Evolutionary conservation across 1,140 invertebrate species (phyloP), one percentile per base, ranked within the genome.

Genomic region (Trachelipus rathkii): DNA sequence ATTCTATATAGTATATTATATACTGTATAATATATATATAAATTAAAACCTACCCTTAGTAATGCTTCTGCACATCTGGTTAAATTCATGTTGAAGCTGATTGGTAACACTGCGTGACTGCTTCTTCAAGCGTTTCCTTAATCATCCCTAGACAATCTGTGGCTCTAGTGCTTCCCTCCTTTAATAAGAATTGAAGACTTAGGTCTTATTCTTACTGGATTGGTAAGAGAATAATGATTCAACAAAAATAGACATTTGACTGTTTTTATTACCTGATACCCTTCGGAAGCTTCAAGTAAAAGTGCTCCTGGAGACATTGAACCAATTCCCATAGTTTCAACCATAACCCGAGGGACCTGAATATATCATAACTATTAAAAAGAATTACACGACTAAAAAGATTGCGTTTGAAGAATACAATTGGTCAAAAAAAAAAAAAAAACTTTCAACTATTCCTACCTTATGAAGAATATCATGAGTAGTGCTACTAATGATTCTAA

Each of bases 271-370:
- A 77, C 80, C 77, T 81, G 87, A 86, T 93, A 98, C 83, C 97
- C 94, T 84, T 93, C 94, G 0, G 92, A 94, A 0, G 96, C 95
- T 86, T 97, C 95, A 72, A 95, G 87, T 11, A 98, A 86, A 84
- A 96, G 95, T 67, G 95, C 93, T 0, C 94, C 94, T 0, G 95
- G 91, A 78, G 93, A 91, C 3, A 94, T 93, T 74, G 95, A 97
- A 80, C 96, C 96, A 67, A 98, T 96, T 69, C 92, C 88, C 83
- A 97, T 96, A 83, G 97, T 95, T 82, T 95, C 93, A 84, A 94
- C 91, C 5, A 95, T 92, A 44, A 93, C 93, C 72, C 90, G 89
- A 0, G 92, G 91, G 69, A 96, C 91, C 85, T 91, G 92, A 6
- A 50, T n/a, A 15, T 46, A 23, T 4, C 10, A 8, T n/a, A 45